Percentiles rank a stretch among this genome's conserved stretches.
These are phyloP conservation scores for Drosophila teissieri DNA, from an alignment of 1,140 invertebrate genomes.

Conservation along the genomic window DNA sequence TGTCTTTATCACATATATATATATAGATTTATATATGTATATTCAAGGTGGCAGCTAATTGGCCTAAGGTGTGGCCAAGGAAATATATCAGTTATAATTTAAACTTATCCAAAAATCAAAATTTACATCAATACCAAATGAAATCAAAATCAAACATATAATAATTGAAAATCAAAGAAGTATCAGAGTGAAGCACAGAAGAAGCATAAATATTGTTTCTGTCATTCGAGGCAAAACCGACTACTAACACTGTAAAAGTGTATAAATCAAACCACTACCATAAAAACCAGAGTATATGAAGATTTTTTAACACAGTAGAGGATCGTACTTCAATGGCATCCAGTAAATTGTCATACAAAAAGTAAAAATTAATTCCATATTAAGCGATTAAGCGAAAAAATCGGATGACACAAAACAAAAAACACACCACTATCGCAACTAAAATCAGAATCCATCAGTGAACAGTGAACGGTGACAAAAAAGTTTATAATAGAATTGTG, in stretches of 20 bases:
- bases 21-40: neutral
- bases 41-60: constrained; percentile 27
- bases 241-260: constrained; percentile 6
- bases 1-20: neutral
- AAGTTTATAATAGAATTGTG: constrained; percentile 20
- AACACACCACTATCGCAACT: constrained; percentile 3
- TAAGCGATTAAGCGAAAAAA: constrained; percentile 5
- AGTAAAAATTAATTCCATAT: constrained; percentile 10
- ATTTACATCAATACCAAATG: neutral
- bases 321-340: neutral
- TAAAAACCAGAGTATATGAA: neutral
- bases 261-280: constrained; percentile 5
- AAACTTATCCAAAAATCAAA: neutral
- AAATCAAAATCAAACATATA: constrained; percentile 2
- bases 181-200: neutral
- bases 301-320: constrained; percentile 2
- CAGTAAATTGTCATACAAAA: constrained; percentile 20
- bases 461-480: neutral
- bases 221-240: neutral
- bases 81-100: constrained; percentile 4
- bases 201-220: neutral
- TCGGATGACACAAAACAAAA: constrained; percentile 10
- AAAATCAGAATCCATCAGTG: constrained; percentile 19
- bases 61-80: constrained; percentile 19
- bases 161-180: neutral